Evolutionary conservation across 2,797 vertebrate species (phyloP).

Genomic region (Anniella stebbinsi): DNA sequence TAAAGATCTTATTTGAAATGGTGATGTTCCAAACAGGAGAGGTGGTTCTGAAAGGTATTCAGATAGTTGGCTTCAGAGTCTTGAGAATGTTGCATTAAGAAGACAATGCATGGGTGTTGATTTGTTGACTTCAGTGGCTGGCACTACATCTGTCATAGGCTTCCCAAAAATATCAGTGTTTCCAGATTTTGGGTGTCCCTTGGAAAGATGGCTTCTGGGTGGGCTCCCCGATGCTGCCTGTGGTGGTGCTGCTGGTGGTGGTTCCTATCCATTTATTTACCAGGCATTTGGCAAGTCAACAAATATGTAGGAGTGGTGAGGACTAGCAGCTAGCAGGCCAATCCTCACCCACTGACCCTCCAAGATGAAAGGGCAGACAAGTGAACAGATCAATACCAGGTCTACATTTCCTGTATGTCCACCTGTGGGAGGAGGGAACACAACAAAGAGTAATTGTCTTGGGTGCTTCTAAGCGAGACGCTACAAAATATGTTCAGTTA

Average conservation of each 20-base stretch:
- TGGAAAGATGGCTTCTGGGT: neutral
- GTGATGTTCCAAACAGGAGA: neutral
- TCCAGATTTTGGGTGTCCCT: neutral
- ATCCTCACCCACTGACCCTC: neutral
- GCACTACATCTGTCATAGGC: neutral
- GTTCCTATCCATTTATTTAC: neutral
- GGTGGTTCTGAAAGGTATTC: neutral
- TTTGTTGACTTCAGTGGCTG: neutral
- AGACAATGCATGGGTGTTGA: neutral
- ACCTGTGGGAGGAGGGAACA: neutral
- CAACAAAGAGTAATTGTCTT: neutral
- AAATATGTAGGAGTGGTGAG: neutral
- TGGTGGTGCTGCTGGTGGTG: neutral
- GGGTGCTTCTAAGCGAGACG: neutral
- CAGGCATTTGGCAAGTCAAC: neutral
- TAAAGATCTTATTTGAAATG: neutral
- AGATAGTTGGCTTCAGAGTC: neutral
- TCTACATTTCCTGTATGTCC: neutral
- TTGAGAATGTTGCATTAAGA: neutral
- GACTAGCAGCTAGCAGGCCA: neutral
- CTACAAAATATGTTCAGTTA: neutral
- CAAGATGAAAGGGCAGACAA: no score
- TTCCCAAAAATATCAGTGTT: no score
- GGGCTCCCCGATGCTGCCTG: neutral
- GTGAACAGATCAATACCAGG: no score